Conservation (phyloP, 2,888 invertebrate species). For the Pomacea canaliculata region DNA sequence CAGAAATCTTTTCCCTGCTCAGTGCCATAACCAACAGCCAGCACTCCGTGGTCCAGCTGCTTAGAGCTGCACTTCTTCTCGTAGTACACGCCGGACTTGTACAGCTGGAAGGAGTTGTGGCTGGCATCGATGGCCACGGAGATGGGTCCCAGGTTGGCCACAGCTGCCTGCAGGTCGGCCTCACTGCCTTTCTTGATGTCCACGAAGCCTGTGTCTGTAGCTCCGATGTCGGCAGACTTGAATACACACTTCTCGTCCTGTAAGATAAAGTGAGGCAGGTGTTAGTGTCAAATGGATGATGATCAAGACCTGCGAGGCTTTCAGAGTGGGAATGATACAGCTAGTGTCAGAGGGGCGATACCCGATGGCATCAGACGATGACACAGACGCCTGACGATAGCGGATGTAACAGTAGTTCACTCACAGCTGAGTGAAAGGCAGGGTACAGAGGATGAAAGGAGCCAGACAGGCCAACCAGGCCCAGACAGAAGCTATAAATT, state of each 20-base stretch:
- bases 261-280: background rate
- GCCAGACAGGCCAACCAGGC: no score
- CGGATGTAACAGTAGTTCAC: no score
- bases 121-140: background rate
- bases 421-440: no score
- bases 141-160: slow-evolving; percentile 70
- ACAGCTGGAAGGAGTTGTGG: slow-evolving; percentile 35
- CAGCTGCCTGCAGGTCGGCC: slow-evolving; percentile 79
- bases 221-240: slow-evolving; percentile 76
- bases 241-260: slow-evolving; percentile 65
- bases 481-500: no score
- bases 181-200: slow-evolving; percentile 83
- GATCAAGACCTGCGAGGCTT: background rate
- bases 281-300: background rate
- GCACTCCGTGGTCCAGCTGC: slow-evolving; percentile 85
- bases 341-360: no score
- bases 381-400: no score
- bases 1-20: slow-evolving; percentile 79
- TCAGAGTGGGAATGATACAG: background rate
- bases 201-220: slow-evolving; percentile 83
- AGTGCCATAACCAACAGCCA: slow-evolving; percentile 86
- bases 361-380: no score
- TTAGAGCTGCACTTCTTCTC: slow-evolving; percentile 81
- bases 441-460: no score
- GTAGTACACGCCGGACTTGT: slow-evolving; percentile 76